These are phyloP conservation scores for Cerastis leucographa DNA, from an alignment of 2,888 invertebrate genomes.

Conservation along the genomic window DNA sequence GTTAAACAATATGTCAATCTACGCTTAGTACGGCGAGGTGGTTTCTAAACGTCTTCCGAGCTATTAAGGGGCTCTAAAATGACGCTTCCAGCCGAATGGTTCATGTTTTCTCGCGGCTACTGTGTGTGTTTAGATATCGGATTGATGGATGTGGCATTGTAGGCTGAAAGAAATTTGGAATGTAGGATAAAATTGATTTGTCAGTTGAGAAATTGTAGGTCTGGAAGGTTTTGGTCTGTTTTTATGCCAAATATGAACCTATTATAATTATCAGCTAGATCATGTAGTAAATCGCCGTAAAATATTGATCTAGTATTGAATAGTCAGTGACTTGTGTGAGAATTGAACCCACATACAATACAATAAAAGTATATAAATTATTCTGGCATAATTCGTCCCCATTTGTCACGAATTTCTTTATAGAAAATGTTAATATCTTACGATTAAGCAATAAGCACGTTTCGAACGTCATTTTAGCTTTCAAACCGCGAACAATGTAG, in stretches of 20 bases:
- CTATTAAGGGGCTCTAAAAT: constrained; percentile 64
- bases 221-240: neutral
- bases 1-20: constrained; percentile 78
- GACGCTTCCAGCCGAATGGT: constrained; percentile 55
- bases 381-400: constrained; percentile 21
- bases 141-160: constrained; percentile 29
- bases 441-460: constrained; percentile 66
- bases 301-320: neutral
- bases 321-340: neutral
- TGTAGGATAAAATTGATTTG: constrained; percentile 18
- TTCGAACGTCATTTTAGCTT: constrained; percentile 79
- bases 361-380: constrained; percentile 24
- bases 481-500: constrained; percentile 86
- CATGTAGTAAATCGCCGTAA: neutral
- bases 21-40: constrained; percentile 63
- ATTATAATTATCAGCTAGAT: neutral
- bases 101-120: constrained; percentile 44
- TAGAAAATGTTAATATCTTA: constrained; percentile 54
- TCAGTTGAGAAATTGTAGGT: neutral
- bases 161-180: constrained; percentile 8
- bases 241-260: too few species aligned
- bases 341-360: constrained; percentile 3
- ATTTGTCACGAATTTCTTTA: constrained; percentile 41
- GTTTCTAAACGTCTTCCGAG: constrained; percentile 62
- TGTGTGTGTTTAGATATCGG: constrained; percentile 29